A percentile compares a stretch with the other conserved stretches of the same genome.
phyloP scores from a whole-genome alignment of 2,113 vertebrate species.

The Rallus limicola region DNA sequence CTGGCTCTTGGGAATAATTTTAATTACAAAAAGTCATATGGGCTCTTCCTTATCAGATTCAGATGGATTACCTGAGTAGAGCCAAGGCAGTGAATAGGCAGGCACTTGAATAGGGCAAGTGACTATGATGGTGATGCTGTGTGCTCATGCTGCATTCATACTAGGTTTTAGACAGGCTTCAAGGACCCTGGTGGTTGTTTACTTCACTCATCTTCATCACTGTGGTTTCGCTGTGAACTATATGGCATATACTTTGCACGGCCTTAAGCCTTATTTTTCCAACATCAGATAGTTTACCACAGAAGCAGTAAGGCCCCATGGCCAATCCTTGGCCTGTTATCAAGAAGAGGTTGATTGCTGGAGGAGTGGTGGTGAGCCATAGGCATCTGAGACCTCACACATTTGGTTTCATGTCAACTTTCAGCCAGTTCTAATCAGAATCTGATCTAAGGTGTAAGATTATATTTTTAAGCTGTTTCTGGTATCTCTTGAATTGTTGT shows the following conservation, averaged over 20 bases:
- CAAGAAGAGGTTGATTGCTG: background rate
- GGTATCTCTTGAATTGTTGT: background rate
- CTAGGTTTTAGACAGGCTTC: no score
- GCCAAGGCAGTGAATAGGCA: background rate
- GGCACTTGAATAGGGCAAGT: background rate
- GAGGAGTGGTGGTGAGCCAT: background rate
- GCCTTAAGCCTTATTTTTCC: no score
- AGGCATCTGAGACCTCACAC: accelerated
- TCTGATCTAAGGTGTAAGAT: background rate
- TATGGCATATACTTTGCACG: no score
- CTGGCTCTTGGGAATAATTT: background rate
- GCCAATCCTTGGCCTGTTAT: background rate
- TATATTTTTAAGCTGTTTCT: background rate
- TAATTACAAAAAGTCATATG: background rate
- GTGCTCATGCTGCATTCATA: no score
- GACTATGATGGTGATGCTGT: background rate
- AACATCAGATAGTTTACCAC: background rate
- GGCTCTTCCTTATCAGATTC: background rate
- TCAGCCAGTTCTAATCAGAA: background rate
- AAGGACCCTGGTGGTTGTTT: no score
- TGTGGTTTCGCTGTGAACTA: no score
- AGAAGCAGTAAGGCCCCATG: background rate
- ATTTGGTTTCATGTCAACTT: background rate
- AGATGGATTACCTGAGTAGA: background rate
- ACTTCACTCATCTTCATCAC: no score